These are phyloP conservation scores for Echinometra lucunter DNA, from an alignment of 53 echinoderm and acorn worm species.

Conservation along the genomic window DNA sequence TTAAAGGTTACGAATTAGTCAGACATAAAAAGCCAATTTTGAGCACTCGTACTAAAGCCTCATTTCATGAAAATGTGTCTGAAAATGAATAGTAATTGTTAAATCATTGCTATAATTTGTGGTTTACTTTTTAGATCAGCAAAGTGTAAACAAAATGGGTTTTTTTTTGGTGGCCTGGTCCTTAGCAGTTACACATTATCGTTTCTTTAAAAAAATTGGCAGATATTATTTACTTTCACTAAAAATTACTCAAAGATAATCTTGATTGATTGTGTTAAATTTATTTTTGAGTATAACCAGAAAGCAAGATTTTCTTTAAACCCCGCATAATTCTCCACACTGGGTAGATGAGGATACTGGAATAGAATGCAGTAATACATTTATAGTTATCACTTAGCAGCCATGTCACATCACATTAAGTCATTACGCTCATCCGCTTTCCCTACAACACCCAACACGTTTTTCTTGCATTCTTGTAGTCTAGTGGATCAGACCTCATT, in stretches of 20 bases:
- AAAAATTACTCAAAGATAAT: not conserved
- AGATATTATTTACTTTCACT: not conserved
- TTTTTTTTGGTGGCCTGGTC: not conserved
- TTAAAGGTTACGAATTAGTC: slow-evolving; percentile 22
- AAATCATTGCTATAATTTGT: not conserved
- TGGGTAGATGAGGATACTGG: not conserved
- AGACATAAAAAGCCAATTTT: not conserved
- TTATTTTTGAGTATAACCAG: not conserved
- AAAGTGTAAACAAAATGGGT: not conserved
- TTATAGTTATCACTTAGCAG: slow-evolving; percentile 36
- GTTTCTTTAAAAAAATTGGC: not conserved
- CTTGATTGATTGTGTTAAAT: not conserved
- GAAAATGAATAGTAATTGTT: not conserved
- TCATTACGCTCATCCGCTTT: slow-evolving; percentile 50
- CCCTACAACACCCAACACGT: not conserved
- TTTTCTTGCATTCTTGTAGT: not conserved
- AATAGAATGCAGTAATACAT: not conserved
- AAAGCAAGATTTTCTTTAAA: not conserved
- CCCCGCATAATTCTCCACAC: not conserved
- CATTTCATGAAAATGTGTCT: not conserved
- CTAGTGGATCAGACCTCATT: not conserved
- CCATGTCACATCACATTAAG: slow-evolving; percentile 51
- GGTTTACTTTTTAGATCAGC: not conserved
- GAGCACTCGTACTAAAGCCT: not conserved
- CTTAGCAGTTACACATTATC: not conserved